Base-by-base conservation (phyloP, 2,797 vertebrate genomes). In the Champsocephalus gunnari region DNA sequence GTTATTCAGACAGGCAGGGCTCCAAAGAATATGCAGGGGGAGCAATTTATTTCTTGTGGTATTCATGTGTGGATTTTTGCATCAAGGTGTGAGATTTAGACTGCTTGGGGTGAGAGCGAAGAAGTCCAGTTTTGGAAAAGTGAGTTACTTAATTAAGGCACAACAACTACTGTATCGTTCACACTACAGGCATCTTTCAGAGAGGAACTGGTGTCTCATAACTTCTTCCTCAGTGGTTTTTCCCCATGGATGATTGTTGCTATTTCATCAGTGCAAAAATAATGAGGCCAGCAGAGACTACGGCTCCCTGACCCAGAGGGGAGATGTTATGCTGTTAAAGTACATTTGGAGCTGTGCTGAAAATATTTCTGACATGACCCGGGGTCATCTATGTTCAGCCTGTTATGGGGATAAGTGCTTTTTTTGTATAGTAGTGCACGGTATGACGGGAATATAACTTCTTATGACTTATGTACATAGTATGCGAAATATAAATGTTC, bases 321-420 rank as follows among this genome's bases (percentile, higher is more conserved):
- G 58, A 63, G 68, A 69, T 63, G 45, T 65, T 57, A n/a, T 62
- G 65, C 61, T 70, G 68, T 24, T 61, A 14, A 28, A 74, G 44
- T 76, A n/a, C 17, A 75, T 82, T 72, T 64, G 56, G 16, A 44
- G 43, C 64, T 48, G 19, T 60, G 61, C 71, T 66, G 17, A 77
- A 77, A 69, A 61, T 60, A 60, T 69, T 73, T 47, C 62, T 71
- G 62, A 77, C 81, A 55, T 62, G 28, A 66, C 81, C 73, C 28
- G 32, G 49, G 79, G 71, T 70, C 63, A 47, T 66, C 24, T 28
- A 2, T 64, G 60, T 73, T 74, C 49, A n/a, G 13, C 16, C 48
- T 56, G 38, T 55, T 61, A 74, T 79, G 12, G 41, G 17, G 71
- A 38, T 47, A 24, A 66, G 9, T 19, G 14, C 43, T 69, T 55